phyloP scores from a whole-genome alignment of 2,113 vertebrate species.

The Brachypodius melanocephalos region DNA sequence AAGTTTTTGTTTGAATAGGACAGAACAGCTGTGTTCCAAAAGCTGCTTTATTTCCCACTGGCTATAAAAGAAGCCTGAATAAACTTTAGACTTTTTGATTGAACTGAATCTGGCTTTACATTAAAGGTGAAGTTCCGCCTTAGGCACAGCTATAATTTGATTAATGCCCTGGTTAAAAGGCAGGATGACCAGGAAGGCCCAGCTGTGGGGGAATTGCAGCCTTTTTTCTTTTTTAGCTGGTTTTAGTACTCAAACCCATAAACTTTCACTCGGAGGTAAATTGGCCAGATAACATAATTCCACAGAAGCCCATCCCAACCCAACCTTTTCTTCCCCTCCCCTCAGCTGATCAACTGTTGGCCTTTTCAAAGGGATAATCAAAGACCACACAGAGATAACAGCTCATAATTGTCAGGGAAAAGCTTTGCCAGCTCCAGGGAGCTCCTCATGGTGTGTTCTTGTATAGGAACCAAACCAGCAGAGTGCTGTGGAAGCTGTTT shows the following conservation, averaged over 20 bases:
- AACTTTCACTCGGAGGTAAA: background rate
- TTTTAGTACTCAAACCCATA: background rate
- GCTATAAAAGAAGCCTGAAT: background rate
- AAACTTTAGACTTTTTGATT: background rate
- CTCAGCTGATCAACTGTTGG: background rate
- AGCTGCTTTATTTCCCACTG: background rate
- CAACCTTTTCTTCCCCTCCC: background rate
- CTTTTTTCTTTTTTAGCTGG: background rate
- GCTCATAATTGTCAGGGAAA: background rate
- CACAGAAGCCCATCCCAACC: background rate
- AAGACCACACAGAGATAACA: constrained; percentile 31
- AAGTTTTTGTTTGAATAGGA: background rate
- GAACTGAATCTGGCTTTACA: background rate
- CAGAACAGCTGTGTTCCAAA: background rate
- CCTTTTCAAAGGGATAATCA: background rate
- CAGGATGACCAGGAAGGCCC: background rate
- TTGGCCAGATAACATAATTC: background rate
- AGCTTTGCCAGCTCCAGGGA: background rate
- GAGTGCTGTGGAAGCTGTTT: background rate
- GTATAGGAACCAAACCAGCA: background rate
- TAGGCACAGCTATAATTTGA: background rate
- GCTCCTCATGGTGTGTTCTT: background rate
- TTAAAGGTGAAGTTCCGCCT: background rate
- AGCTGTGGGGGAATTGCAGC: background rate
- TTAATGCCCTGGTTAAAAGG: background rate